A percentile compares a stretch with the other conserved stretches of the same genome.
Evolutionary conservation across 2,113 vertebrate species (phyloP).

Genomic region (Amblyopsis rosae): DNA sequence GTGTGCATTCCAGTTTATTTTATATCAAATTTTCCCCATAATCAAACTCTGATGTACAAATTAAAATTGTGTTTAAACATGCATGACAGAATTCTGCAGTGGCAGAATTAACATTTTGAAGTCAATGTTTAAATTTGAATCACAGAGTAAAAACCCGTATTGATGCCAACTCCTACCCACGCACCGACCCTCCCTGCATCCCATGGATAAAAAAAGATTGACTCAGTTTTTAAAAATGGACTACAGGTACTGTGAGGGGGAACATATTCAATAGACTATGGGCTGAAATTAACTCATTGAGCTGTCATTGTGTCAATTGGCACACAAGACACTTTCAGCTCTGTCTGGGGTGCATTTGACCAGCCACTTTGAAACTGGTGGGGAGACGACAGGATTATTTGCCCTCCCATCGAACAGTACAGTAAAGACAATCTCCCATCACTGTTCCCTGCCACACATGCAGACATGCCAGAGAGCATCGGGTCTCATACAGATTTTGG

Average conservation of each 20-base stretch:
- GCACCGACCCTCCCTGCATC: conserved; percentile 45
- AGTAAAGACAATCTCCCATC: conserved; percentile 44
- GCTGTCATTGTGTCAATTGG: conserved; percentile 38
- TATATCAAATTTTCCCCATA: conserved; percentile 83
- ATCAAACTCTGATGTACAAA: conserved; percentile 85
- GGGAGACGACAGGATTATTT: background rate
- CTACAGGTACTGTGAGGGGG: conserved; percentile 50
- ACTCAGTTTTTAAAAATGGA: conserved; percentile 24
- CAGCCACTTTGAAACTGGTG: conserved; percentile 20
- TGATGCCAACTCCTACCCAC: conserved; percentile 53
- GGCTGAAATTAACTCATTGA: conserved; percentile 34
- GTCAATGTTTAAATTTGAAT: conserved; percentile 67
- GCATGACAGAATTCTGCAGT: conserved; percentile 73
- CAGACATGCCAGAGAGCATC: conserved; percentile 53
- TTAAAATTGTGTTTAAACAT: conserved; percentile 81
- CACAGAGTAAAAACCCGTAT: conserved; percentile 76
- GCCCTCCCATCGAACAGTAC: background rate
- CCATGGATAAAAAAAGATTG: conserved; percentile 56
- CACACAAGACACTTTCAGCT: conserved; percentile 50
- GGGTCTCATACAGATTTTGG: conserved; percentile 48
- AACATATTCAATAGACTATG: conserved; percentile 22
- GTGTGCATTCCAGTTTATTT: conserved; percentile 86
- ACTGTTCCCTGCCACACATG: conserved; percentile 60
- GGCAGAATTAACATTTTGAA: conserved; percentile 49
- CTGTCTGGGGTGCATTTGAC: conserved; percentile 29